Evolutionary conservation across 2,888 invertebrate species (phyloP), one percentile per base, ranked within the genome.

Genomic region (Hypena proboscidalis): DNA sequence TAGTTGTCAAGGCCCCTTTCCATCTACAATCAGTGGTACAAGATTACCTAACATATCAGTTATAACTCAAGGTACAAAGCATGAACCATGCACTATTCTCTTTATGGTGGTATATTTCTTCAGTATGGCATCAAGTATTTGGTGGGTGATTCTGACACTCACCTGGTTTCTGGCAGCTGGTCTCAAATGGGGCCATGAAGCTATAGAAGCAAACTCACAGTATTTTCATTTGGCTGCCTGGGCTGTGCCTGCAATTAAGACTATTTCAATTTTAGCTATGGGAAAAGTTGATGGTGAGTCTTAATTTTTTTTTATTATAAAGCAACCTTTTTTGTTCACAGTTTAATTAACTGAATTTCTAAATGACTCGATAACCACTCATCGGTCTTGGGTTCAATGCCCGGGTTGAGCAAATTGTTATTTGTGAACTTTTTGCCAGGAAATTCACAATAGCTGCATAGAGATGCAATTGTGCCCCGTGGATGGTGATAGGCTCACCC

Each of bases 141-240:
- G 99, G 98, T 99, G 98, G 98, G 98, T 98, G 36, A 95, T 98
- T 66, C 90, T 99, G 71, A 98, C 98, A 9, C 92, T 99, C 54
- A 98, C 98, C 39, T 99, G 98, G 98, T 98, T 98, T 87, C 90
- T 99, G 73, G 97, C 98, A 25, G 98, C 98, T 48, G 98, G 98
- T 19, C 93, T 98, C 44, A 98, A 98, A 89, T 99, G 98, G 98
- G 98, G 98, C 27, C 98, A 98, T 84, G 99, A 99, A 92, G 98
- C 98, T 21, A 98, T 99, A 74, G 98, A 98, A 90, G 97, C 97
- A 37, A 97, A 98, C 87, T 98, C 98, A 6, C 97, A 98, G 85
- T 97, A 98, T 84, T 99, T 99, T 84, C 99, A 99, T 93, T 92
- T 98, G 68, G 97, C 97, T 41, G 98, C 98, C n/a, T 99, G 99